Percentiles rank a stretch among this genome's conserved stretches.
phyloP scores from a whole-genome alignment of 2,113 vertebrate genomes.

The Heptranchias perlo region DNA sequence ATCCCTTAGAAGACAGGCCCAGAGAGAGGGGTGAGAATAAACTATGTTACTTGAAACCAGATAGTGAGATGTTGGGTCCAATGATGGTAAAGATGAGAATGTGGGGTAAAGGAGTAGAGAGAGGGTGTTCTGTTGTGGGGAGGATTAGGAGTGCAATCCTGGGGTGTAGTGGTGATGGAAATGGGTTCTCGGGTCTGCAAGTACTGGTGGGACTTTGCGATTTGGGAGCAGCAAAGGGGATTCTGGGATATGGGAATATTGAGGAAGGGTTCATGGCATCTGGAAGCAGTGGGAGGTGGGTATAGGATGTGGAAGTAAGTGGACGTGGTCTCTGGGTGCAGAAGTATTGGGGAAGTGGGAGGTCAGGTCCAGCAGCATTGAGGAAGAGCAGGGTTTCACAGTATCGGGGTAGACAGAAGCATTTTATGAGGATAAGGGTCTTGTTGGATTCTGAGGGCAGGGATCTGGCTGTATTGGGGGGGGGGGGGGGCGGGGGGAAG shows the following conservation, averaged over 20 bases:
- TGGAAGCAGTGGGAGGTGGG: background rate
- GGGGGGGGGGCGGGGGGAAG: too few relatives aligned
- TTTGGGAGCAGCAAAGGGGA: background rate
- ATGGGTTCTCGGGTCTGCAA: background rate
- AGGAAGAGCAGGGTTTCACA: background rate
- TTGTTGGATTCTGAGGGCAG: too few relatives aligned
- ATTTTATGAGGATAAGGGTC: too few relatives aligned
- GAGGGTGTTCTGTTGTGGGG: background rate
- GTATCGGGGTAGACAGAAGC: too few relatives aligned
- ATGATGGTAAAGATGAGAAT: background rate
- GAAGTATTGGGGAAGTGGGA: background rate
- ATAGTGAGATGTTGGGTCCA: background rate
- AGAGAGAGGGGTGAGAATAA: background rate
- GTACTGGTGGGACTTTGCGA: background rate
- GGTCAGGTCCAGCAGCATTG: background rate
- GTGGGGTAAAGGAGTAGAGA: background rate
- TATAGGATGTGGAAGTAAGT: background rate
- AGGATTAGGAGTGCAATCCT: background rate
- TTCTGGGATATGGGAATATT: background rate
- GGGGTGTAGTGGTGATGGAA: too few relatives aligned
- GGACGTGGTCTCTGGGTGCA: background rate
- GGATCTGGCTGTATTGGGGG: too few relatives aligned
- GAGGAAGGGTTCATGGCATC: background rate
- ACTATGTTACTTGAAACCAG: background rate
- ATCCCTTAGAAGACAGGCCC: background rate